These are phyloP conservation scores for Esperia sulphurella DNA, from an alignment of 2,888 invertebrate genomes.

Conservation along the genomic window DNA sequence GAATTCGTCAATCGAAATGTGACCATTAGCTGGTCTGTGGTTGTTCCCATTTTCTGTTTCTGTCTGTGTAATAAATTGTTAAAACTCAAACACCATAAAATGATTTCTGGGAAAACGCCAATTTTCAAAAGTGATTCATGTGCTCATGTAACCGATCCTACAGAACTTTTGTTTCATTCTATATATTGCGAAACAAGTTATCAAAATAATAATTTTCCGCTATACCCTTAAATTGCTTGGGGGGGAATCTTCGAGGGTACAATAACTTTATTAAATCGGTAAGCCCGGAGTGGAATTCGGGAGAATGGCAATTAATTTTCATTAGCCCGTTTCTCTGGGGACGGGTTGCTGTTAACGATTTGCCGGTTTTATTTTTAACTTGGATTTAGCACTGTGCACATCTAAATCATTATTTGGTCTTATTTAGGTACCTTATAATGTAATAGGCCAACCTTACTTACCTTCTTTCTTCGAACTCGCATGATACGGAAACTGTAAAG, in stretches of 20 bases:
- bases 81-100: no score
- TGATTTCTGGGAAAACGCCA: no score
- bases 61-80: no score
- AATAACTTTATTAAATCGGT: slow-evolving; percentile 45
- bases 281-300: slow-evolving; percentile 33
- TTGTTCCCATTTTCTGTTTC: no score
- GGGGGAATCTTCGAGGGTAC: slow-evolving; percentile 24
- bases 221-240: neutral
- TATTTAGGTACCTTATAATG: neutral
- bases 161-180: neutral
- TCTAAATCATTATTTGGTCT: neutral
- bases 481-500: no score
- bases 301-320: slow-evolving; percentile 47
- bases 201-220: neutral
- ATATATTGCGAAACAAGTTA: neutral
- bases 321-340: slow-evolving; percentile 22
- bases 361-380: neutral
- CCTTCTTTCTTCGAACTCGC: no score
- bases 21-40: no score
- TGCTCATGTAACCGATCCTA: neutral
- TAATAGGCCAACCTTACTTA: no score
- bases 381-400: neutral
- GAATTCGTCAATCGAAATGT: no score
- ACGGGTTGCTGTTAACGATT: slow-evolving; percentile 1
- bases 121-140: no score